A percentile compares a stretch with the other conserved stretches of the same genome.
phyloP scores from a whole-genome alignment of 2,113 vertebrate genomes.

The Sylvietta virens region DNA sequence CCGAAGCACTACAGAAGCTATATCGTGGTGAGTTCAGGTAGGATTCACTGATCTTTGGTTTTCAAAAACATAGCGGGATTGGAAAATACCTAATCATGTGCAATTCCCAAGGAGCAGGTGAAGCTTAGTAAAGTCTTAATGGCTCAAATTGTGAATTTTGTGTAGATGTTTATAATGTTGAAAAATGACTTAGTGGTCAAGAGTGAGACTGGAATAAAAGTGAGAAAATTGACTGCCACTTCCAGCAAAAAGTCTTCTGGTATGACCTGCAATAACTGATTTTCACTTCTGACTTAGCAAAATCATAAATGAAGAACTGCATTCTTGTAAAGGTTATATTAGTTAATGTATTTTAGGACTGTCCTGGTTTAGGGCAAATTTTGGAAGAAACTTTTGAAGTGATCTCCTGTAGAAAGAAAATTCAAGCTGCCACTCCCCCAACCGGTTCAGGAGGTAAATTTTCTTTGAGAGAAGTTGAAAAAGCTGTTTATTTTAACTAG shows the following conservation, averaged over 20 bases:
- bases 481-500: background rate
- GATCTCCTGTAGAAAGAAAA: background rate
- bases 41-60: constrained; percentile 52
- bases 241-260: background rate
- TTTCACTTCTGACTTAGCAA: background rate
- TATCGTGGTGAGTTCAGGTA: constrained; percentile 95
- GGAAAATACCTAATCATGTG: background rate
- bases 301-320: background rate
- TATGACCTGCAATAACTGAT: background rate
- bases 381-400: background rate
- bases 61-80: background rate
- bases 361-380: background rate
- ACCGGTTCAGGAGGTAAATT: accelerated
- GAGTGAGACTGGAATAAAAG: background rate
- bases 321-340: background rate
- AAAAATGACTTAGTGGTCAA: background rate
- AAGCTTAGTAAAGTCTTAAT: background rate
- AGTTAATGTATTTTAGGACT: background rate
- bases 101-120: background rate
- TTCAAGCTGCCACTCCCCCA: background rate
- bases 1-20: constrained; percentile 90
- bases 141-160: background rate
- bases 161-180: background rate
- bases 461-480: background rate
- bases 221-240: background rate